Evolutionary conservation across 2,888 invertebrate genomes (phyloP).

Genomic region (Eueremaeus valkanovi): DNA sequence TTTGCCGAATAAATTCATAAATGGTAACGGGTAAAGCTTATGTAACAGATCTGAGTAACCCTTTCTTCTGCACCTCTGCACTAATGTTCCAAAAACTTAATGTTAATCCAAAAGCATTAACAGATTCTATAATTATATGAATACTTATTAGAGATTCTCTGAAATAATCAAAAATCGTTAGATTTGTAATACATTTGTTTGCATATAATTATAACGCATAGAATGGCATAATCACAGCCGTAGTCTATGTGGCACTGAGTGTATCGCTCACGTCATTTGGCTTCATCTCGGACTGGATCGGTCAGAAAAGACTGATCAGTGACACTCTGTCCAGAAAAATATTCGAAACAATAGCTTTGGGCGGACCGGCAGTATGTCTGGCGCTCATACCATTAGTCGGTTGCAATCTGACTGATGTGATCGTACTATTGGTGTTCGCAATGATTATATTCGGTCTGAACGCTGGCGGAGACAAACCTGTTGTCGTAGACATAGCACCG

Average conservation of each 20-base stretch:
- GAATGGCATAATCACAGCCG: slow-evolving; percentile 48
- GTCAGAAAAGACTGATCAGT: slow-evolving; percentile 38
- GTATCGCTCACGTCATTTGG: slow-evolving; percentile 46
- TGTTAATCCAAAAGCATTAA: too few relatives aligned
- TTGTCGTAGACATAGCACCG: slow-evolving; percentile 48
- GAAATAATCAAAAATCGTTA: background rate
- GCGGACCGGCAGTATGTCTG: slow-evolving; percentile 46
- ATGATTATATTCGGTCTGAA: slow-evolving; percentile 59
- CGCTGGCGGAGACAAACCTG: slow-evolving; percentile 47
- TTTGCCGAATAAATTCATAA: too few relatives aligned
- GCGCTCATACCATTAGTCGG: slow-evolving; percentile 44
- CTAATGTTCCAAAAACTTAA: too few relatives aligned
- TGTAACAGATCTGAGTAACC: too few relatives aligned
- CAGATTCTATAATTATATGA: too few relatives aligned
- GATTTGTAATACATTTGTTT: background rate
- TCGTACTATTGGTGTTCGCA: slow-evolving; percentile 44
- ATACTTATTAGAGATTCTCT: too few relatives aligned
- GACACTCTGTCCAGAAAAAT: slow-evolving; percentile 46
- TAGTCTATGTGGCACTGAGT: slow-evolving; percentile 47
- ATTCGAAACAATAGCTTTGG: slow-evolving; percentile 46
- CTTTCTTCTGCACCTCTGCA: too few relatives aligned
- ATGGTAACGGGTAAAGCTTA: too few relatives aligned
- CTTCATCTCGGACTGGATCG: slow-evolving; percentile 45
- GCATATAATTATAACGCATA: slow-evolving; percentile 37
- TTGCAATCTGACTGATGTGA: slow-evolving; percentile 43